Base-by-base conservation (phyloP, 2,113 vertebrate genomes). In the Alectura lathami region DNA sequence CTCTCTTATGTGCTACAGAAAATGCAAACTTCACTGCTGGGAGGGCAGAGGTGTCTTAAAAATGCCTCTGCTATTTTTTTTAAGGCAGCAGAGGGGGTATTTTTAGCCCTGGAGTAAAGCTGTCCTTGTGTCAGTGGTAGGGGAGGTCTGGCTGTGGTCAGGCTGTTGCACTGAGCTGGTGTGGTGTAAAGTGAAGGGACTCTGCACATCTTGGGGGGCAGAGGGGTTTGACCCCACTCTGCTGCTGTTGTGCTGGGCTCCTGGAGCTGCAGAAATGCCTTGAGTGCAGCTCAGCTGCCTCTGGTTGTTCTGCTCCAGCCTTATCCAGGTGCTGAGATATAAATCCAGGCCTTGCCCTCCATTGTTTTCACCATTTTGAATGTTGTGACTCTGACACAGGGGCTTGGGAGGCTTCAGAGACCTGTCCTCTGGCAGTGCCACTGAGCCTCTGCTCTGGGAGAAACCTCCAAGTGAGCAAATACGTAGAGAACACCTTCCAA, bases 361-460 rank as follows among this genome's bases (percentile, higher is more conserved):
- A 8, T 7, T 14, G 64, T 67, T 36, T 42, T 21, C 8, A 22
- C 29, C 38, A 42, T 42, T 42, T 24, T 8, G 38, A 18, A 27
- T 64, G 38, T 26, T 30, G 64, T n/a, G 43, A n/a, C 64, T n/a
- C 15, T 47, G 15, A 15, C 17, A 2, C 0, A 30, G 63, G 32
- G 20, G 42, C 20, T 23, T 66, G 21, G 14, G 56, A 59, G n/a
- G n/a, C n/a, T 8, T 59, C 13, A 8, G 32, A n/a, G 32, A 24
- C 64, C 43, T 23, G 7, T 66, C 29, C 40, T 24, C 20, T 47
- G 43, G 43, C 43, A 60, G 34, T 24, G 29, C 22, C 67, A 45
- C 2, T 0, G 0, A 24, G 66, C 23, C 21, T 36, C 24, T 77
- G 11, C 30, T 8, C 32, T 57, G 36, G 2, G 4, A 63, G 38